A percentile compares a stretch with the other conserved stretches of the same genome.
Evolutionary conservation across 2,888 invertebrate species (phyloP).

Genomic region (Drosophila ochracea): DNA sequence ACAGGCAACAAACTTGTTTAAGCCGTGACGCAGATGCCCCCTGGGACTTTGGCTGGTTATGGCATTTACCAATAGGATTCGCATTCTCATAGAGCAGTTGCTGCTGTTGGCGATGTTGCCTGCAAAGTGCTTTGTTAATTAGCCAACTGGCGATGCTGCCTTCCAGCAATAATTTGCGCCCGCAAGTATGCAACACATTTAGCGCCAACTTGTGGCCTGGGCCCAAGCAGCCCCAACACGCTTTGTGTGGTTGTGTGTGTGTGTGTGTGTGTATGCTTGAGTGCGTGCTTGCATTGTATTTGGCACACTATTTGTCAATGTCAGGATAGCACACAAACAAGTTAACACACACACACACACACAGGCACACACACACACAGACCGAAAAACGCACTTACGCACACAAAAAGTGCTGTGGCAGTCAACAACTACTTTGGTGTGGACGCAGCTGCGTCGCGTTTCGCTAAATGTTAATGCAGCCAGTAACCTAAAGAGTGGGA

Average conservation of each 20-base stretch:
- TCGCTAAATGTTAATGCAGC: slow-evolving; percentile 59
- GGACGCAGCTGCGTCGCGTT: slow-evolving; percentile 46
- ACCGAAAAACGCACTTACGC: slow-evolving; percentile 11
- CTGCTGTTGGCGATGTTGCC: slow-evolving; percentile 43
- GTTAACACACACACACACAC: not conserved
- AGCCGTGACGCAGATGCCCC: slow-evolving; percentile 23
- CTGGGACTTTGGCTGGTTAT: slow-evolving; percentile 33
- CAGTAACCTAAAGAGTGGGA: slow-evolving; percentile 34
- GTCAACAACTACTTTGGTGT: slow-evolving; percentile 53
- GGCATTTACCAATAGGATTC: slow-evolving; percentile 25
- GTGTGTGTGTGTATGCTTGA: slow-evolving; percentile 7
- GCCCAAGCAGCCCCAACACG: not conserved
- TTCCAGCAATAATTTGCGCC: slow-evolving; percentile 74
- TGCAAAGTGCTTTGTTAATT: slow-evolving; percentile 80
- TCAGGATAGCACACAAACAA: slow-evolving; percentile 44
- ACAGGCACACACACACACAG: not conserved
- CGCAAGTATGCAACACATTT: slow-evolving; percentile 77
- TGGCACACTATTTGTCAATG: slow-evolving; percentile 78
- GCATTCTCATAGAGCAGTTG: slow-evolving; percentile 12
- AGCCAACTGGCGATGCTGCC: slow-evolving; percentile 70
- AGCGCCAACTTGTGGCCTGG: slow-evolving; percentile 48
- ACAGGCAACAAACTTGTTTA: slow-evolving; percentile 30
- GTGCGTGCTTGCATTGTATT: slow-evolving; percentile 60
- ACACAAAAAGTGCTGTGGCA: slow-evolving; percentile 24
- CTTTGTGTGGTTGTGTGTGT: not conserved